Evolutionary conservation across 2,888 invertebrate genomes (phyloP), one percentile per base, ranked within the genome.

Genomic region (Cephalotes varians): DNA sequence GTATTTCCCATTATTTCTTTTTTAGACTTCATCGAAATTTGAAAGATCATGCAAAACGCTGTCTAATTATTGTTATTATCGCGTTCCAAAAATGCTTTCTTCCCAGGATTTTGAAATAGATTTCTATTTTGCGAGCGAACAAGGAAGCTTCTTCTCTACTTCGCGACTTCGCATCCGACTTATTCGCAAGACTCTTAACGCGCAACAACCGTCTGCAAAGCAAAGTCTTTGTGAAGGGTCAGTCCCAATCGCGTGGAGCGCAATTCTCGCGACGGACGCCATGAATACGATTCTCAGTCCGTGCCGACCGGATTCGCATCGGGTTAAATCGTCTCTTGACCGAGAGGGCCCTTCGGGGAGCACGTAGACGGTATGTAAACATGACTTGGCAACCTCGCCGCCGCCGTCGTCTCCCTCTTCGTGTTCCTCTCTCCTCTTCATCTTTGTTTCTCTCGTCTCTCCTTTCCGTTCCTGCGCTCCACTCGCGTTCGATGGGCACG

Each of bases 241-340:
- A 54, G 40, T 77, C 31, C 31, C 21, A 28, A 31, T 62, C 40
- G 47, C 40, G 60, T n/a, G 64, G 65, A 34, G 21, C 25, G 28
- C 56, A 64, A 62, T 28, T 80, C n/a, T 21, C 18, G 49, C 62
- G 64, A 34, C 34, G 54, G 7, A 34, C 60, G 60, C 82, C 58
- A 21, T 69, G 85, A 65, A 84, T 81, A 60, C 80, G 72, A 76
- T 62, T 58, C 82, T 69, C 80, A 84, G 84, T 71, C 31, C 64
- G 69, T 76, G 69, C 31, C 69, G 74, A 49, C 47, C 85, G 77
- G 86, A 86, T 80, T 64, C 71, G 86, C 64, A 47, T 71, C 49
- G 71, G 80, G 76, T 82, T 85, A 51, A 73, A 87, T 65, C 80
- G 28, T 71, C 69, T 82, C 80, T 87, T 85, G 80, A 82, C 67